These are phyloP conservation scores for Hassar affinis DNA, from an alignment of 2,113 vertebrate genomes.

Conservation along the genomic window DNA sequence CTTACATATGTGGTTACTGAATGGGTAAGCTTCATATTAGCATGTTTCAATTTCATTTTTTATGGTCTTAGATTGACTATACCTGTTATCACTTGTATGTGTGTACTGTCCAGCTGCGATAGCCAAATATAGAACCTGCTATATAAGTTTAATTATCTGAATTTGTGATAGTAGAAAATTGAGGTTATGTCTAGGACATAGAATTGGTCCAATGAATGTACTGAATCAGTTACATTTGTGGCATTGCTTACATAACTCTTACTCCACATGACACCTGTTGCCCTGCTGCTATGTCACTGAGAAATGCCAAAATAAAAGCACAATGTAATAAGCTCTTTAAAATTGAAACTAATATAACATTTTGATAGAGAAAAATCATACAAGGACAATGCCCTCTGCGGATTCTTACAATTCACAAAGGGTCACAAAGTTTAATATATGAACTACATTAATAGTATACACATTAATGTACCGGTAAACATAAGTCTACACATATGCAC, in stretches of 20 bases:
- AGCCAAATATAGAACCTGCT: neutral
- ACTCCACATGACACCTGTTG: neutral
- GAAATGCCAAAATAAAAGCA: neutral
- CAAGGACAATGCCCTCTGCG: neutral
- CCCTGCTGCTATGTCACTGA: neutral
- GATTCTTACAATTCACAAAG: neutral
- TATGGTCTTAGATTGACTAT: neutral
- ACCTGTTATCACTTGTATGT: neutral
- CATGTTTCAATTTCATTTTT: neutral
- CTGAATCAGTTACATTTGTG: neutral
- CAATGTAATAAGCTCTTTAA: neutral
- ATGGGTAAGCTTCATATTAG: neutral
- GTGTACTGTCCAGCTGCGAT: neutral
- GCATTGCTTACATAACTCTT: neutral
- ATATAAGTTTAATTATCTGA: neutral
- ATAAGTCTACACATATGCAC: neutral
- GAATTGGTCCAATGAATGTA: neutral
- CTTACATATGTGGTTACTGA: neutral
- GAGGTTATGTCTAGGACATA: neutral
- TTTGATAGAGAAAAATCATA: neutral
- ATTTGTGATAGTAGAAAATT: neutral
- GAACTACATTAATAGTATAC: neutral
- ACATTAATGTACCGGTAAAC: neutral
- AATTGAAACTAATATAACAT: neutral
- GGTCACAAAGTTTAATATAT: neutral